phyloP scores from a whole-genome alignment of 2,113 vertebrate genomes.

The Psephotus haematonotus region DNA sequence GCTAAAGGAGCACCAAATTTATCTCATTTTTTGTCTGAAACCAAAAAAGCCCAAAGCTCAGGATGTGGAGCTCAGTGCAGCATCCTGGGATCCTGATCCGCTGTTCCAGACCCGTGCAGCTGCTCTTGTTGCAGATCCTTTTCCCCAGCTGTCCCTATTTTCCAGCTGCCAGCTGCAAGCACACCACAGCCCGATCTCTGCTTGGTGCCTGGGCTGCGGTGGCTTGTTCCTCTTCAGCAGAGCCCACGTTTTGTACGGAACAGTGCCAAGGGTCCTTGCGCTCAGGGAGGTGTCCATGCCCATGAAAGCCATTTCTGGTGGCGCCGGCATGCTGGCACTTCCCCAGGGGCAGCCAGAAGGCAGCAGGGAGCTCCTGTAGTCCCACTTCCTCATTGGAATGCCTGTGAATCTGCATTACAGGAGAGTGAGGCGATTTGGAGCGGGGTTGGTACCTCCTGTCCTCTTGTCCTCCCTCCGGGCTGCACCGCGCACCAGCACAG shows the following conservation, averaged over 20 bases:
- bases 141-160: rapidly evolving
- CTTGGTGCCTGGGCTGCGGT: background rate
- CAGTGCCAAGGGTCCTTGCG: background rate
- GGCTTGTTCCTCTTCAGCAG: background rate
- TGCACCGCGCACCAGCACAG: background rate
- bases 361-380: background rate
- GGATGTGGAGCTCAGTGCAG: background rate
- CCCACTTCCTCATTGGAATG: background rate
- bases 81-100: background rate
- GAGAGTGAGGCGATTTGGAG: background rate
- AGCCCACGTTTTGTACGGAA: background rate
- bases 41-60: background rate
- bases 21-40: background rate
- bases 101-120: background rate
- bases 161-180: background rate
- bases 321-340: background rate
- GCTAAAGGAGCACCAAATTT: background rate
- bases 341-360: background rate
- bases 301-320: background rate
- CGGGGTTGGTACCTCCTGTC: background rate
- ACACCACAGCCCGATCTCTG: background rate
- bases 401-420: background rate
- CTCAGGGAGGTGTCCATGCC: background rate
- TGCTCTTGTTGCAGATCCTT: background rate
- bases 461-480: background rate